Evolutionary conservation across 2,888 invertebrate species (phyloP), one percentile per base, ranked within the genome.

Genomic region (Eupithecia pulchellata): DNA sequence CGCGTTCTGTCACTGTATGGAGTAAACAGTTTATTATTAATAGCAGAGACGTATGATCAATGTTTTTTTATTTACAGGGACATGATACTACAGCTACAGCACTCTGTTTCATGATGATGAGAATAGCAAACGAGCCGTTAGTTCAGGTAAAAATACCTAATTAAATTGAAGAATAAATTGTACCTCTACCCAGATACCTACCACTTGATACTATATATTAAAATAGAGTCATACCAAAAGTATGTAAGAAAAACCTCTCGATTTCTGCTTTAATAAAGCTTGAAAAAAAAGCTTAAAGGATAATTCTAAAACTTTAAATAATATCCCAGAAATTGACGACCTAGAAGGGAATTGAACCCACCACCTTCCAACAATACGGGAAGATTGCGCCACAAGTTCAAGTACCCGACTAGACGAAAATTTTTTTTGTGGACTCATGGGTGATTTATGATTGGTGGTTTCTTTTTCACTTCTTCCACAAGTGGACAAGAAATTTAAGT

Each of bases 11-110:
- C 17, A 39, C 6, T n/a, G n/a, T n/a, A n/a, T n/a, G n/a, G n/a
- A n/a, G n/a, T 39, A 39, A 39, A 39, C 39, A 6, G 39, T 39
- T 39, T 39, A 39, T 39, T 39, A 39, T 11, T 52, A 25, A 52
- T 52, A 11, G 11, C 20, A 42, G n/a, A n/a, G 1, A 1, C n/a
- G n/a, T n/a, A 57, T 25, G 25, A 13, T 57, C 55, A 20, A 47
- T 52, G 20, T 20, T 47, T 30, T 9, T 34, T 34, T 32, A 32
- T n/a, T n/a, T 69, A 25, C 66, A 95, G 95, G 95, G 95, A 17
- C 91, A 94, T 72, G 95, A 95, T 71, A 94, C 95, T 0, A 91
- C 92, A 0, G 89, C 92, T 0, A 83, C 85, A 76, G 88, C 87
- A 1, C 68, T 93, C 8, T 78, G 78, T 52, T 92, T 90, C 64